These are phyloP conservation scores for Melanargia galathea DNA, from an alignment of 2,888 invertebrate genomes.

Conservation along the genomic window DNA sequence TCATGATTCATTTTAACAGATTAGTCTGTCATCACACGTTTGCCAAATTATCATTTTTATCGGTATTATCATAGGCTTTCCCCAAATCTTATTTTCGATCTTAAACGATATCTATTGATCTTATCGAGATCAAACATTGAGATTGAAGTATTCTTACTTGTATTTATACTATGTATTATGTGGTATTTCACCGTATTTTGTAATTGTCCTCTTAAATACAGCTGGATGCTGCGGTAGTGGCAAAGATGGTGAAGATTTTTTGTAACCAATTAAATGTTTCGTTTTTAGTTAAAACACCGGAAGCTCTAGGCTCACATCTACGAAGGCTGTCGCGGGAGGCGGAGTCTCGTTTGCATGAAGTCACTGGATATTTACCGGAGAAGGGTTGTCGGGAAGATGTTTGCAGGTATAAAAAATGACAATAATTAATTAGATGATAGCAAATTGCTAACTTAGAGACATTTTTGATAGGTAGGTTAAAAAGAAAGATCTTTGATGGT, in stretches of 20 bases:
- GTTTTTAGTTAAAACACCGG: constrained; percentile 86
- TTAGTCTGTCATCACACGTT: constrained; percentile 3
- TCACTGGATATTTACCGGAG: constrained; percentile 75
- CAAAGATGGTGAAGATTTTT: not conserved
- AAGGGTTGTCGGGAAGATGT: constrained; percentile 65
- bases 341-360: constrained; percentile 91
- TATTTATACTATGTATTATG: too few relatives aligned
- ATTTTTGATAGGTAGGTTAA: too few relatives aligned
- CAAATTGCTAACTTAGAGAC: too few relatives aligned
- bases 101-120: not conserved
- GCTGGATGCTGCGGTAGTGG: not conserved
- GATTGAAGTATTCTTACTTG: not conserved
- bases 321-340: constrained; percentile 90
- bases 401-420: constrained; percentile 54
- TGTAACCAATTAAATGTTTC: not conserved
- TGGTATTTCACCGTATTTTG: not conserved
- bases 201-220: not conserved
- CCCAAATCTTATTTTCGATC: constrained; percentile 11
- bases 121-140: not conserved
- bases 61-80: not conserved
- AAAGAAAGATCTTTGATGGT: too few relatives aligned
- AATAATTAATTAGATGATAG: too few relatives aligned
- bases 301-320: constrained; percentile 89
- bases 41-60: not conserved
- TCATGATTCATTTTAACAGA: not conserved